A percentile compares a stretch with the other conserved stretches of the same genome.
Evolutionary conservation across 2,888 invertebrate genomes (phyloP).

Genomic region (Thymelicus lineola): DNA sequence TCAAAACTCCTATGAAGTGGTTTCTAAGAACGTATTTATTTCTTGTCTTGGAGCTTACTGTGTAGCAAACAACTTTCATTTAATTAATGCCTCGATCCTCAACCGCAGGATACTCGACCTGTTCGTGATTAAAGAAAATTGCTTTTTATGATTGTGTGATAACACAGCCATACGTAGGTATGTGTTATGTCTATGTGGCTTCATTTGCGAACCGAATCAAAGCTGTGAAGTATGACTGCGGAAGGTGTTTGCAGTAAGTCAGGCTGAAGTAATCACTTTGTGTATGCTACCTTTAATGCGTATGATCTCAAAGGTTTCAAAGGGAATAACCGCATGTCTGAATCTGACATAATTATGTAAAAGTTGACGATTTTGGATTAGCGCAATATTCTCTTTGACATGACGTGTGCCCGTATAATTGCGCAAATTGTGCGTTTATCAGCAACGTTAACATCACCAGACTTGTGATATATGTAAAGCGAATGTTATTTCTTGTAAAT

Average conservation of each 20-base stretch:
- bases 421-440: slow-evolving; percentile 31
- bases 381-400: slow-evolving; percentile 30
- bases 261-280: too few relatives aligned
- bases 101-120: not conserved
- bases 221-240: not conserved
- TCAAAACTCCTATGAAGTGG: not conserved
- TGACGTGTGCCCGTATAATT: slow-evolving; percentile 8
- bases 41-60: not conserved
- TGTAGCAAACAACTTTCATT: slow-evolving; percentile 1
- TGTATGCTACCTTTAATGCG: too few relatives aligned
- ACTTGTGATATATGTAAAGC: slow-evolving; percentile 14
- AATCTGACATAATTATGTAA: slow-evolving; percentile 16
- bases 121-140: slow-evolving; percentile 2
- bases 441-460: not conserved
- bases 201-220: not conserved
- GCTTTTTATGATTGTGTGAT: not conserved
- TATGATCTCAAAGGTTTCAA: not conserved
- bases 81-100: not conserved
- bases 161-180: too few relatives aligned
- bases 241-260: too few relatives aligned
- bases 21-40: not conserved
- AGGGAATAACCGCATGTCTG: not conserved
- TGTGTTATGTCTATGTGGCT: too few relatives aligned
- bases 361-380: slow-evolving; percentile 30
- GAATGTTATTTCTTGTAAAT: not conserved